Evolutionary conservation across 92 coral and sea anemone genomes (phyloP), one percentile per base, ranked within the genome.

Genomic region (Chrysogorgia sp.): DNA sequence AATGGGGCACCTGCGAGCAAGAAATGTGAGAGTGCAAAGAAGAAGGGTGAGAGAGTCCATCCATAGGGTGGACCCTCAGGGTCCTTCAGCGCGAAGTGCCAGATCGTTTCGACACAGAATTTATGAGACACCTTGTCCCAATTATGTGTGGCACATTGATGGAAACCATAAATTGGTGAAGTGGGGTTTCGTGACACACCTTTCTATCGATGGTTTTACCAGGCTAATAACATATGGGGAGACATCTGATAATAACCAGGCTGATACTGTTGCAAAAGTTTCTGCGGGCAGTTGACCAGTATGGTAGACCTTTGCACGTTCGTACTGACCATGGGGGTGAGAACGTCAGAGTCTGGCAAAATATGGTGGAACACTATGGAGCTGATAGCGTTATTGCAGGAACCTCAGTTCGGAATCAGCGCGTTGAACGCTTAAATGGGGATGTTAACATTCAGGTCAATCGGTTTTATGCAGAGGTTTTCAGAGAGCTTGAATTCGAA

Each of bases 201-300:
- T n/a, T 13, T 53, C 17, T 32, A 67, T 67, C n/a, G 74, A 40
- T 67, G 74, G 74, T 31, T 67, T 67, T 67, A 35, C 74, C 74
- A 40, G 57, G 33, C 22, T 67, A 22, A 45, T 48, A 3, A 48
- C 49, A 23, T 67, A 34, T 48, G 23, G 33, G 13, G 45, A 29
- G 0, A 41, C 71, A 29, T 64, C 50, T 2, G 37, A 35, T 43
- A 67, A 67, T 43, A 67, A 67, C 22, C 34, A 24, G 14, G 56
- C 74, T 0, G 55, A 67, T n/a, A 29, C 55, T 67, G 74, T 67
- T 67, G 31, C 28, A 45, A 40, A 48, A 45, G 30, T 67, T 67
- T 35, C 20, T 6, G 0, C 34, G 31, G 3, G 74, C 74, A 19
- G 57, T 67, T 67, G 74, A 67, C 10, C 45, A 25, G 12, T 67